phyloP scores from a whole-genome alignment of 2,797 vertebrate species.

The Danio tinwini region DNA sequence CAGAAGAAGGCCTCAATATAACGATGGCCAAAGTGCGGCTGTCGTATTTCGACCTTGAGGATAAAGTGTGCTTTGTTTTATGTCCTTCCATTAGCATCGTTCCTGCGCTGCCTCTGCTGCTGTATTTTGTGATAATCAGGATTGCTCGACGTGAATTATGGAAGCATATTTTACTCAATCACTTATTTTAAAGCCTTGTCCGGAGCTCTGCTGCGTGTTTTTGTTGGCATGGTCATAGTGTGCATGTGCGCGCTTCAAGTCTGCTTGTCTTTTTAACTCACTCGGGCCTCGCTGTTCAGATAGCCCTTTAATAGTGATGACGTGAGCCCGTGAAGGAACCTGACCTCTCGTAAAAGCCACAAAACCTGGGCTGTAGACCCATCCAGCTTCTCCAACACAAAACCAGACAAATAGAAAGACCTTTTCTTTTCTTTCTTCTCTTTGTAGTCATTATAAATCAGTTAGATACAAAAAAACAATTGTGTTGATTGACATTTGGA shows the following conservation, averaged over 20 bases:
- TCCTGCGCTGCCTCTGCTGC: not conserved
- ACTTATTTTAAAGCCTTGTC: conserved; percentile 38
- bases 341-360: conserved; percentile 59
- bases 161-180: conserved; percentile 14
- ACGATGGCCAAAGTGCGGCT: conserved; percentile 4
- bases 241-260: conserved; percentile 6
- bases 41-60: not conserved
- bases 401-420: conserved; percentile 50
- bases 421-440: conserved; percentile 14
- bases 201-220: conserved; percentile 29
- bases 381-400: conserved; percentile 37
- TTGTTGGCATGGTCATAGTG: conserved; percentile 19
- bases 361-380: conserved; percentile 49
- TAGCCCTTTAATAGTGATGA: conserved; percentile 61
- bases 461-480: conserved; percentile 2
- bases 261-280: conserved; percentile 31
- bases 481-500: conserved; percentile 30
- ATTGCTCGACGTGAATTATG: not conserved
- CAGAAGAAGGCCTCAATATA: not conserved
- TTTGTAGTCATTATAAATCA: conserved; percentile 40
- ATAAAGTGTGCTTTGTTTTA: conserved; percentile 9
- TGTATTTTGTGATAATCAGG: conserved; percentile 12
- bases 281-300: conserved; percentile 43
- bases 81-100: conserved; percentile 15
- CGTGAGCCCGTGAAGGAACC: conserved; percentile 58